Conservation (phyloP, 2,888 invertebrate genomes). For the Eristalis tenax region DNA sequence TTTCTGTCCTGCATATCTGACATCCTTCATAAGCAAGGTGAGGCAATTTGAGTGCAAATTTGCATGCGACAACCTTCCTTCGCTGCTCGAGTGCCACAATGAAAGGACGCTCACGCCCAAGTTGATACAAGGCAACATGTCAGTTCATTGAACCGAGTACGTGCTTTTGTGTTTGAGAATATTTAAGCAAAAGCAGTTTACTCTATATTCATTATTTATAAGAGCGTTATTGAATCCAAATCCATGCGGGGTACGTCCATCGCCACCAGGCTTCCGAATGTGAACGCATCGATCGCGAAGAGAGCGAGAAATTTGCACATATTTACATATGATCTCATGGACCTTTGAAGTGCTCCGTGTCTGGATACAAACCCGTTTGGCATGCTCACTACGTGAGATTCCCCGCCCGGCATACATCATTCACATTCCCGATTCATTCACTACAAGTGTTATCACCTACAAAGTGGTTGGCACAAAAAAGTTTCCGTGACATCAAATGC, state of each 20-base stretch:
- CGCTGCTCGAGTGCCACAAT: neutral
- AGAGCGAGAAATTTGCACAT: neutral
- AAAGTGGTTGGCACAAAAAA: neutral
- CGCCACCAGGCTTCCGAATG: neutral
- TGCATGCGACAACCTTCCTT: neutral
- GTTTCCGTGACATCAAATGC: neutral
- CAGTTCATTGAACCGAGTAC: neutral
- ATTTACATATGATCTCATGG: neutral
- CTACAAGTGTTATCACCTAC: neutral
- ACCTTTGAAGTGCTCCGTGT: neutral
- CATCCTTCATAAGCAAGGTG: neutral
- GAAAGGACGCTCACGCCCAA: neutral
- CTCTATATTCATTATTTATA: neutral
- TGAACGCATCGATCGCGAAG: neutral
- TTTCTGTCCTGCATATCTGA: neutral
- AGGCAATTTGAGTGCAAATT: neutral
- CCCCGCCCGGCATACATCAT: neutral
- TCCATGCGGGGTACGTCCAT: neutral
- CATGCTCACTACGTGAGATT: neutral
- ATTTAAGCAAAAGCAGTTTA: neutral
- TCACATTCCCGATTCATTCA: neutral
- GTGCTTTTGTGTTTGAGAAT: neutral
- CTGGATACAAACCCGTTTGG: neutral
- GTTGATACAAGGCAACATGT: neutral
- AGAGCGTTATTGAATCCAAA: neutral